Conservation (phyloP, 2,797 vertebrate genomes). For the Synanceia verrucosa region DNA sequence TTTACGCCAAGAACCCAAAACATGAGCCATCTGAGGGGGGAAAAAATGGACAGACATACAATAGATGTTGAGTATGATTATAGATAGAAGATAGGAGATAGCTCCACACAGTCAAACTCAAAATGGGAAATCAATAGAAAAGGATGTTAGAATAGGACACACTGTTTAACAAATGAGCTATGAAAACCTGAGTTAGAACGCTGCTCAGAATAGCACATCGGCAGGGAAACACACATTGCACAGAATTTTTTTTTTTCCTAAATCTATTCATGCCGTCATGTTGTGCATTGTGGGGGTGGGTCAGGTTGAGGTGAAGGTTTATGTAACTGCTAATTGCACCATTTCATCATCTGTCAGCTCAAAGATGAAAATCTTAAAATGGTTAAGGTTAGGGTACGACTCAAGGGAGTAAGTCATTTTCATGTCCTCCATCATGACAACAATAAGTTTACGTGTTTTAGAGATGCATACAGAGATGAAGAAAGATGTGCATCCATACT, state of each 20-base stretch:
- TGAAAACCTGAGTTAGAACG: constrained; percentile 10
- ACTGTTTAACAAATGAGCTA: constrained; percentile 7
- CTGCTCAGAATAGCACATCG: neutral
- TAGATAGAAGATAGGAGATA: neutral
- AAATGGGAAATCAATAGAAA: constrained; percentile 26
- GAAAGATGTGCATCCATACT: neutral
- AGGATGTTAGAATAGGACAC: neutral
- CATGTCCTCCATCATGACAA: neutral
- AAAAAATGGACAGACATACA: neutral
- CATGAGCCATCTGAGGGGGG: neutral
- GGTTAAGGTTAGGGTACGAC: neutral
- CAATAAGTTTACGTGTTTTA: neutral
- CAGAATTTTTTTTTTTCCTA: neutral
- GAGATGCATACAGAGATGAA: neutral
- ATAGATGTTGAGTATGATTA: no score
- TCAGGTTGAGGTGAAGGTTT: neutral
- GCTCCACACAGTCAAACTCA: neutral
- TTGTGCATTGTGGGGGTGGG: neutral
- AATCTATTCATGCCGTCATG: neutral
- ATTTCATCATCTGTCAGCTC: neutral
- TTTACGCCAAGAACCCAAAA: neutral
- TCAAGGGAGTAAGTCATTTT: neutral
- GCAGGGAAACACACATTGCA: neutral
- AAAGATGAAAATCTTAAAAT: neutral
- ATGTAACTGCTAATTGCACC: neutral